These are phyloP conservation scores for Chionomys nivalis DNA, from an alignment of 2,113 vertebrate genomes.

Conservation along the genomic window DNA sequence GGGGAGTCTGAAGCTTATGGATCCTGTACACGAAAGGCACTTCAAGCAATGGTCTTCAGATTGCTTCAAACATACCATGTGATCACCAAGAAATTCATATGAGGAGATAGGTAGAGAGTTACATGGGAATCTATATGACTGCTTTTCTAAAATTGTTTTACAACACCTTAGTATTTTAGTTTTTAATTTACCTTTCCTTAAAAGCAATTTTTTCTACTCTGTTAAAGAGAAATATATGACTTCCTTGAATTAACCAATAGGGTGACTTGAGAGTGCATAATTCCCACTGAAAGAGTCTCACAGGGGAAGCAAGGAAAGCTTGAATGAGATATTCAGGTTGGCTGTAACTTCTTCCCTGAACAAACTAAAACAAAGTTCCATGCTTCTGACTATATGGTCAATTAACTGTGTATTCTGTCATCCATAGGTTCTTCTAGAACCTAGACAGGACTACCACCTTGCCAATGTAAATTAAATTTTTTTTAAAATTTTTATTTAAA, in stretches of 20 bases:
- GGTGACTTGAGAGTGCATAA: background rate
- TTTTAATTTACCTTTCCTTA: background rate
- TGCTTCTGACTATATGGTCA: background rate
- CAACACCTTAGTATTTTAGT: background rate
- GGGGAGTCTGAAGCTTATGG: background rate
- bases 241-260: background rate
- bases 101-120: background rate
- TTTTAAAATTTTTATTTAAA: slow-evolving; percentile 31
- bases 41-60: background rate
- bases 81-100: background rate
- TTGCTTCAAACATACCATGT: background rate
- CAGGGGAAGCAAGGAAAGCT: background rate
- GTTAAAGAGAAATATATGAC: background rate
- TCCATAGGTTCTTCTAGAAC: background rate
- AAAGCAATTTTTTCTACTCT: background rate
- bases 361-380: background rate
- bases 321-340: background rate
- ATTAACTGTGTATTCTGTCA: background rate
- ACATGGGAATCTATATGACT: background rate
- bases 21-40: background rate
- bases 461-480: background rate
- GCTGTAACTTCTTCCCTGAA: background rate
- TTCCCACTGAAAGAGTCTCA: background rate
- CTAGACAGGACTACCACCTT: background rate
- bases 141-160: background rate